phyloP scores from a whole-genome alignment of 2,888 invertebrate species.

The Hipparchia sbordonii region DNA sequence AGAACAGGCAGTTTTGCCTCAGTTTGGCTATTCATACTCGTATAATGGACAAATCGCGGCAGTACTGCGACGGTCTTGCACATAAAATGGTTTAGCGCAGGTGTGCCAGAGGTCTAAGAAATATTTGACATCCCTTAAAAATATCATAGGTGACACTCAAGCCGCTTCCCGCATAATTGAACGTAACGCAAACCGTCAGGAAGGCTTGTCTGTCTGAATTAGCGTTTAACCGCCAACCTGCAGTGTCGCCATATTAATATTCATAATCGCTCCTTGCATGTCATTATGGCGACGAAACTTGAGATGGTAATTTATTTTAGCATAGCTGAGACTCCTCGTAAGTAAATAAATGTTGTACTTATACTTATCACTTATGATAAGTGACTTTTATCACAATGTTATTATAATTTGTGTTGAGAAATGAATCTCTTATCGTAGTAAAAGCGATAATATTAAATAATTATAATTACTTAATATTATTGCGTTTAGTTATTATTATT shows the following conservation, averaged over 20 bases:
- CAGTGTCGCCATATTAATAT: constrained; percentile 75
- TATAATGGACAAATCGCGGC: too few species aligned
- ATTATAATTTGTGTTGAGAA: too few species aligned
- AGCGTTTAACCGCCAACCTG: constrained; percentile 66
- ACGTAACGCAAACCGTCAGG: constrained; percentile 39
- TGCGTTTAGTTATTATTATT: too few species aligned
- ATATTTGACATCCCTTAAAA: background rate
- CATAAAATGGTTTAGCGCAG: too few species aligned
- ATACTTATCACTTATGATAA: constrained; percentile 11
- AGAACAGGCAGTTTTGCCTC: too few species aligned
- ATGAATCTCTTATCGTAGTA: too few species aligned
- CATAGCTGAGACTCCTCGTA: constrained; percentile 42
- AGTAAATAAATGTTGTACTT: constrained; percentile 20
- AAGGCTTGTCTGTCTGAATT: constrained; percentile 70
- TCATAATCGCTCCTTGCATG: constrained; percentile 59
- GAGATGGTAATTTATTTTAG: constrained; percentile 56
- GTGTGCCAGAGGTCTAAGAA: background rate
- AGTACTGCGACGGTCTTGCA: too few species aligned
- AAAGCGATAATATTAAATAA: too few species aligned
- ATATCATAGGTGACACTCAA: constrained; percentile 9
- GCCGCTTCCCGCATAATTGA: constrained; percentile 25
- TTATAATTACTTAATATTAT: too few species aligned
- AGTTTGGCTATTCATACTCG: too few species aligned
- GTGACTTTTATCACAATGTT: background rate
- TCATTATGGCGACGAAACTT: constrained; percentile 49